phyloP scores from a whole-genome alignment of 2,888 invertebrate species.

The Rhogogaster chlorosoma region DNA sequence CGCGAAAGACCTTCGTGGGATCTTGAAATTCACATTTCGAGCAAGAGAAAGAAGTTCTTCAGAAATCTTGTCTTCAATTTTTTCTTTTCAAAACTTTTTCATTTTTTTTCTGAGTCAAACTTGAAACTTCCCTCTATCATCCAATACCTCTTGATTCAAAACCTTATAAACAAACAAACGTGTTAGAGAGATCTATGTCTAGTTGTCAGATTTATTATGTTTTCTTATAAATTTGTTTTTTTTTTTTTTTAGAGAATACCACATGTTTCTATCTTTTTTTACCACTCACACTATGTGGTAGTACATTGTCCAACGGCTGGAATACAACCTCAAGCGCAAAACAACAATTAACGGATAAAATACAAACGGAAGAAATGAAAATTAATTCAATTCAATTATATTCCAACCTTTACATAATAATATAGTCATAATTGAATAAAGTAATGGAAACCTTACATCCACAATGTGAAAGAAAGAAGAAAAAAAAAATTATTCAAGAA shows the following conservation, averaged over 20 bases:
- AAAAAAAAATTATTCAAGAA: neutral
- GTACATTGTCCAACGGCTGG: conserved; percentile 64
- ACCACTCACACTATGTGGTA: conserved; percentile 48
- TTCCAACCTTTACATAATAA: conserved; percentile 74
- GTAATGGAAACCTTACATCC: conserved; percentile 67
- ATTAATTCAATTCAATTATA: conserved; percentile 62
- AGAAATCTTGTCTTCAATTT: conserved; percentile 75
- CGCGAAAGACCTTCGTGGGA: conserved; percentile 73
- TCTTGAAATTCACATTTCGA: conserved; percentile 74
- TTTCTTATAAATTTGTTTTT: conserved; percentile 60
- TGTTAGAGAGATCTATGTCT: conserved; percentile 75
- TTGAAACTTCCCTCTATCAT: conserved; percentile 82
- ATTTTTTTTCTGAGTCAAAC: conserved; percentile 75
- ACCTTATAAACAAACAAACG: conserved; percentile 91
- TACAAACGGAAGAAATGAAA: conserved; percentile 43
- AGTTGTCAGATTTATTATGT: conserved; percentile 63
- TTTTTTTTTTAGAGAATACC: conserved; percentile 63
- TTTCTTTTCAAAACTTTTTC: conserved; percentile 72
- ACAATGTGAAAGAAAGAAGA: neutral
- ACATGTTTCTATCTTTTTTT: conserved; percentile 59
- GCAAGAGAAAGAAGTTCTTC: conserved; percentile 75
- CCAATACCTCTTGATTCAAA: conserved; percentile 91
- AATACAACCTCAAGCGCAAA: conserved; percentile 67
- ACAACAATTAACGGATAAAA: conserved; percentile 57
- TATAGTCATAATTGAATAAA: conserved; percentile 65